Conservation (phyloP, 2,797 vertebrate genomes). For the Manis crassicaudata region DNA sequence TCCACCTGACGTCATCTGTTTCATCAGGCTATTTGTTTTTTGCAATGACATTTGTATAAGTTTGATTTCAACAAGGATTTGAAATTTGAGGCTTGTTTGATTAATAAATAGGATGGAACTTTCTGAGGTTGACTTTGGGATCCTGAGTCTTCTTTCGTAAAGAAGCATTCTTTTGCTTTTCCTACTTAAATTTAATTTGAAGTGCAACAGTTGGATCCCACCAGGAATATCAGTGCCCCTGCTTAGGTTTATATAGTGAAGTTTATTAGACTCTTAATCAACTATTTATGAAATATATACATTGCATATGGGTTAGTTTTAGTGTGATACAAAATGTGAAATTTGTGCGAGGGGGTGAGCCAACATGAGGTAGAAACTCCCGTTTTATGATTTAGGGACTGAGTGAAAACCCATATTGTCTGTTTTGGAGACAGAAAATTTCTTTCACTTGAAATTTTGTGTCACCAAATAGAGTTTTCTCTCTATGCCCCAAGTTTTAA, state of each 20-base stretch:
- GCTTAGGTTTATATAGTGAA: background rate
- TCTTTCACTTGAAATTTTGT: background rate
- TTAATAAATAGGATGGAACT: constrained; percentile 46
- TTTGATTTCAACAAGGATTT: constrained; percentile 57
- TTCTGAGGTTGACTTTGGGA: constrained; percentile 38
- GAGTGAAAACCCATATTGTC: background rate
- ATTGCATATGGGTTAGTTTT: background rate
- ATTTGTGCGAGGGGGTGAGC: background rate
- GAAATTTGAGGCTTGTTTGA: constrained; percentile 60
- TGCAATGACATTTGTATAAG: constrained; percentile 43
- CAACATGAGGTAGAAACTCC: background rate
- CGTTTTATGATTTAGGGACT: background rate
- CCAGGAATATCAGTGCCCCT: background rate
- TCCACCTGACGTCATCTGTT: background rate
- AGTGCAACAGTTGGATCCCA: background rate
- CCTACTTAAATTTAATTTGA: constrained; percentile 9
- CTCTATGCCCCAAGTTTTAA: background rate
- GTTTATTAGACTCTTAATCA: constrained; percentile 37
- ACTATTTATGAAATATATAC: constrained; percentile 7
- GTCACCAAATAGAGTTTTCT: background rate
- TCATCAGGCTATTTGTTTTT: constrained; percentile 41
- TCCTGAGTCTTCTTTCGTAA: background rate
- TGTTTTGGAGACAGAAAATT: constrained; percentile 2
- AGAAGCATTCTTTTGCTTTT: constrained; percentile 29
- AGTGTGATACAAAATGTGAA: background rate